These are phyloP conservation scores for Melitaea cinxia DNA, from an alignment of 1,140 invertebrate species.

Conservation along the genomic window DNA sequence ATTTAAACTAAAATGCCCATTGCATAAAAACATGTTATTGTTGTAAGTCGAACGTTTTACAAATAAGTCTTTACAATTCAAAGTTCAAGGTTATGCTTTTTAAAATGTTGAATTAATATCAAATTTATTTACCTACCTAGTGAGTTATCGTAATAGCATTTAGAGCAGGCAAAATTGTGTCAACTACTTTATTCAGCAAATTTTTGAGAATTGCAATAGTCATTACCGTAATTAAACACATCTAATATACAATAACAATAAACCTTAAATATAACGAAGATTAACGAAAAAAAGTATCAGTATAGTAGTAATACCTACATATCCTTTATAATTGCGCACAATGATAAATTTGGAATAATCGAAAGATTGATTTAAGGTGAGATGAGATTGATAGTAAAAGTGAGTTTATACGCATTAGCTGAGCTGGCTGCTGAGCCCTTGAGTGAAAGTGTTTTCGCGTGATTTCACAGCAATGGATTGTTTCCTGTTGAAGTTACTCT, in stretches of 20 bases:
- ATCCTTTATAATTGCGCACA: too few species aligned
- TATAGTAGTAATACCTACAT: too few species aligned
- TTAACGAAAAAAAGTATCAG: too few species aligned
- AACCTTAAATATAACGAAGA: too few species aligned
- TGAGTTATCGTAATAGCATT: not conserved
- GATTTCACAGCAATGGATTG: conserved; percentile 27
- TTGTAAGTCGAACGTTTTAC: too few species aligned
- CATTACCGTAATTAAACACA: too few species aligned
- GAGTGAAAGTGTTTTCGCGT: conserved; percentile 37
- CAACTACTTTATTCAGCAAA: too few species aligned
- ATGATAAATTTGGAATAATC: not conserved
- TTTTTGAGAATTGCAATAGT: too few species aligned
- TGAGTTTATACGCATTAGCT: conserved; percentile 2
- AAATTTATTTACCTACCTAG: not conserved
- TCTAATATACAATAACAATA: too few species aligned
- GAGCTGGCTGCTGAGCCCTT: conserved; percentile 30
- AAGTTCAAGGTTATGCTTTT: conserved; percentile 27
- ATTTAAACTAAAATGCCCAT: too few species aligned
- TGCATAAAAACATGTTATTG: too few species aligned
- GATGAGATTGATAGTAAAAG: conserved; percentile 20
- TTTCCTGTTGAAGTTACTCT: not conserved
- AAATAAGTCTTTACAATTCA: conserved; percentile 9
- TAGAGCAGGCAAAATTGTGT: not conserved
- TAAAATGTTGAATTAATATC: not conserved
- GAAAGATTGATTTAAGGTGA: not conserved